Percentiles rank a stretch among this genome's conserved stretches.
These are phyloP conservation scores for Drosophila picticornis DNA, from an alignment of 2,888 invertebrate genomes.

Conservation along the genomic window DNA sequence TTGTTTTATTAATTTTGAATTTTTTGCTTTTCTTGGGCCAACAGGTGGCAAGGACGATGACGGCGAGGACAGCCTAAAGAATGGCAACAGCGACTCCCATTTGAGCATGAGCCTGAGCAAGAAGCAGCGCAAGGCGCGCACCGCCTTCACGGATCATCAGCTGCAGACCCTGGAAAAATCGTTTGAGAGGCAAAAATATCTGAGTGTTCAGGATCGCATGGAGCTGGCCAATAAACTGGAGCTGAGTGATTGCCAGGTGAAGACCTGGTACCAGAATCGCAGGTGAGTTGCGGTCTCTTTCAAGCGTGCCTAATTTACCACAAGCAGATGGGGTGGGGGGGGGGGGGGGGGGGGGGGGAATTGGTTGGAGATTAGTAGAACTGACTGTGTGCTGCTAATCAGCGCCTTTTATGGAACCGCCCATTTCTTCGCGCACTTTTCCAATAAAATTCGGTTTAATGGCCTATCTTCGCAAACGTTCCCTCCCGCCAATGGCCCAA, in stretches of 20 bases:
- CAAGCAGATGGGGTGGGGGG: background rate
- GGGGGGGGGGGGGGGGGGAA: background rate
- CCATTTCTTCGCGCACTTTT: constrained; percentile 79
- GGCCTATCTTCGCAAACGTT: constrained; percentile 9
- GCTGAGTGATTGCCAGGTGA: constrained; percentile 99
- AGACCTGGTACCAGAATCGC: constrained; percentile 99
- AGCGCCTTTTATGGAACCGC: constrained; percentile 76
- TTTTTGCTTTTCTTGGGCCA: constrained; percentile 7
- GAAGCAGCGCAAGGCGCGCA: constrained; percentile 98
- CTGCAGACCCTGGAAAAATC: constrained; percentile 98
- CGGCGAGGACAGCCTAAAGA: constrained; percentile 85
- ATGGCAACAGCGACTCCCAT: constrained; percentile 72
- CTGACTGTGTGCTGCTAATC: constrained; percentile 55
- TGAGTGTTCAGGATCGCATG: constrained; percentile 98
- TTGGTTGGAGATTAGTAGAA: constrained; percentile 1
- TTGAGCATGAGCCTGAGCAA: constrained; percentile 88
- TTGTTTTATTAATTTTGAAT: background rate
- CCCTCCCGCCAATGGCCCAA: constrained; percentile 3
- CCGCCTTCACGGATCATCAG: constrained; percentile 99
- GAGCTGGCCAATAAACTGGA: constrained; percentile 98
- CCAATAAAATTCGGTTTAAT: constrained; percentile 76
- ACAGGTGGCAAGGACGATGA: constrained; percentile 95
- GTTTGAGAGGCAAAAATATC: constrained; percentile 98
- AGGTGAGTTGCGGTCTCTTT: constrained; percentile 88
- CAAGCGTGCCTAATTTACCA: constrained; percentile 32